A percentile compares a stretch with the other conserved stretches of the same genome.
Conservation (phyloP, 2,113 vertebrate genomes). For the Pelecanoides urinatrix region DNA sequence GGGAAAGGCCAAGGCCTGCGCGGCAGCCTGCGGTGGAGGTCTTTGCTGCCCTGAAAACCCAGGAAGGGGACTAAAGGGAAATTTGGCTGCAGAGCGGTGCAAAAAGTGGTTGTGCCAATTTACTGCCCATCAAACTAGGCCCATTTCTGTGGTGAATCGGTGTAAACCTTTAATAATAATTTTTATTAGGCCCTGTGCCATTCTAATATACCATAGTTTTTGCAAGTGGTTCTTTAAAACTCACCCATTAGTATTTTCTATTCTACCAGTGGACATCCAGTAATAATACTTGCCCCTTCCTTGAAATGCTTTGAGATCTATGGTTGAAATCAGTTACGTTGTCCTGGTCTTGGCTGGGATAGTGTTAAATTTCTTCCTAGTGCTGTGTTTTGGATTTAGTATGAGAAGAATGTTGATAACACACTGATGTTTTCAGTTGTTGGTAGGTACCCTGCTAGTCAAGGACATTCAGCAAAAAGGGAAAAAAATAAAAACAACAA, state of each 20-base stretch:
- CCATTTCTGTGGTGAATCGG: rapidly evolving
- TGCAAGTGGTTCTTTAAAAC: neutral
- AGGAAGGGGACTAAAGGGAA: too few relatives aligned
- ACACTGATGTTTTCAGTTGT: too few relatives aligned
- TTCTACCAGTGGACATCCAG: neutral
- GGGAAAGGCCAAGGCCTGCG: rapidly evolving
- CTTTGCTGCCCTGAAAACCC: neutral
- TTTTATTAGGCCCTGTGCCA: neutral
- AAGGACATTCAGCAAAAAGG: too few relatives aligned
- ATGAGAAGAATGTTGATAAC: too few relatives aligned
- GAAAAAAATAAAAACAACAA: too few relatives aligned
- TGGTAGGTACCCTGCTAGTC: too few relatives aligned
- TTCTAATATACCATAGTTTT: neutral
- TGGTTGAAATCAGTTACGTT: neutral
- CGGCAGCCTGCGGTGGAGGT: rapidly evolving
- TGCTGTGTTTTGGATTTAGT: too few relatives aligned
- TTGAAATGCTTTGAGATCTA: neutral
- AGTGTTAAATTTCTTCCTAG: too few relatives aligned
- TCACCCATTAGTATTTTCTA: rapidly evolving
- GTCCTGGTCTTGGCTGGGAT: too few relatives aligned
- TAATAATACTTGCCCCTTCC: neutral
- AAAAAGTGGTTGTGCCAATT: neutral
- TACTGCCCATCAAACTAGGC: rapidly evolving
- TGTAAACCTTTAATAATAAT: neutral
- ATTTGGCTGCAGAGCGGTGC: rapidly evolving